phyloP scores from a whole-genome alignment of 1,140 invertebrate genomes.

The Oryctes rhinoceros region DNA sequence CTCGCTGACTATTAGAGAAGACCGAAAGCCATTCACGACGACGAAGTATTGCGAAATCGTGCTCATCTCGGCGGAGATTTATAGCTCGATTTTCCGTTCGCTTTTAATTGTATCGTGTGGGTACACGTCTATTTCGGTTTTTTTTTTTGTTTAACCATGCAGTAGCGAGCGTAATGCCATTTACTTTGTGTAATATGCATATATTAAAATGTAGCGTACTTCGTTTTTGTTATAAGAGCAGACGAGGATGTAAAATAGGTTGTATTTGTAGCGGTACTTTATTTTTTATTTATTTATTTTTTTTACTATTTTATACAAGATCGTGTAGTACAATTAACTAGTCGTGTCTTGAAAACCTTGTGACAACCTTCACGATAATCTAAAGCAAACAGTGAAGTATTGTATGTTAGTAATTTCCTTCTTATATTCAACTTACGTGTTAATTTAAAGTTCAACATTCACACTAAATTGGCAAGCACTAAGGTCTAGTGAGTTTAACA shows the following conservation, averaged over 20 bases:
- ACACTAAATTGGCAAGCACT: too few relatives aligned
- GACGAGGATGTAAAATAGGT: not conserved
- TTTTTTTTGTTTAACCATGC: not conserved
- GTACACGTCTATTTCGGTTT: not conserved
- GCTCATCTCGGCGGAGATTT: not conserved
- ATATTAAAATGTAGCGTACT: not conserved
- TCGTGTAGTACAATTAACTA: too few relatives aligned
- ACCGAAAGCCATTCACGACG: not conserved
- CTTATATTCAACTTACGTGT: too few relatives aligned
- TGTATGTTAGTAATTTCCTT: too few relatives aligned
- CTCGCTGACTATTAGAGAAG: not conserved
- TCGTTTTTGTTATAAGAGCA: not conserved
- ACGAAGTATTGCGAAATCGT: not conserved
- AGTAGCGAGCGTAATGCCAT: not conserved
- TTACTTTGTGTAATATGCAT: conserved; percentile 19
- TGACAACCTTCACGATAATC: too few relatives aligned
- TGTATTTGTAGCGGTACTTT: too few relatives aligned
- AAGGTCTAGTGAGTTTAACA: too few relatives aligned
- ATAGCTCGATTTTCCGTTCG: not conserved
- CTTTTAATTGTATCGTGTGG: conserved; percentile 18
- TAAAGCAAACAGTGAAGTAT: too few relatives aligned
- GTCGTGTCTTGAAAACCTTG: too few relatives aligned
- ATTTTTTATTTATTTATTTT: too few relatives aligned
- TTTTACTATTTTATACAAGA: too few relatives aligned
- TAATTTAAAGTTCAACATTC: too few relatives aligned